phyloP scores from a whole-genome alignment of 2,113 vertebrate genomes.

The Crypturellus undulatus region DNA sequence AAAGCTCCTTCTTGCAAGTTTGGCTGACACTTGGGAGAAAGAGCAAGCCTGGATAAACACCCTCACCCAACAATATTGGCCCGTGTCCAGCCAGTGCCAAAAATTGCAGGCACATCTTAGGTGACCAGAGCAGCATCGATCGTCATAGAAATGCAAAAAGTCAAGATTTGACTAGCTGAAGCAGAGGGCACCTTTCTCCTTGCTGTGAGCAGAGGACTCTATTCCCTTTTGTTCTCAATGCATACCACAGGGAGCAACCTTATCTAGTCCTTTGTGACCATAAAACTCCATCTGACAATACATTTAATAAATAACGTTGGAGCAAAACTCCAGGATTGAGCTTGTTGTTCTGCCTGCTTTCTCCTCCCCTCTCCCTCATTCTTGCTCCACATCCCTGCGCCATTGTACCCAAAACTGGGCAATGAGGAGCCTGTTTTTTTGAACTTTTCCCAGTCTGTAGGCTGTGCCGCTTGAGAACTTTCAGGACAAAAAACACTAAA shows the following conservation, averaged over 20 bases:
- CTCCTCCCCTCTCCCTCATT: background rate
- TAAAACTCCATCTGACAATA: background rate
- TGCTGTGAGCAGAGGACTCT: background rate
- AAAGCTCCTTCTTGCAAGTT: background rate
- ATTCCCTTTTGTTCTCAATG: background rate
- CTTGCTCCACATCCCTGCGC: background rate
- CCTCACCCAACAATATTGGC: background rate
- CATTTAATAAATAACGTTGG: background rate
- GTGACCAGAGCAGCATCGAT: background rate
- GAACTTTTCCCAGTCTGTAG: slow-evolving; percentile 32
- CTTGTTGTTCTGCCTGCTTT: background rate
- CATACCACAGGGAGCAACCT: background rate
- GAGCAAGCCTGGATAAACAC: too few species aligned
- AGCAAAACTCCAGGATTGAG: background rate
- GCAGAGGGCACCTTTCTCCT: background rate
- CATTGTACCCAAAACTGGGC: background rate
- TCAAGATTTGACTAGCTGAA: fast-evolving
- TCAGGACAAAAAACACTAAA: slow-evolving; percentile 58
- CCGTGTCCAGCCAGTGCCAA: background rate
- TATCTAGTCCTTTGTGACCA: background rate
- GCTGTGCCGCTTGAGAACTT: slow-evolving; percentile 47
- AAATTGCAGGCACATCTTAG: background rate
- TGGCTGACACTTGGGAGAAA: background rate
- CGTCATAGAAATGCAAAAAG: background rate
- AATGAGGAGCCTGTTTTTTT: background rate